phyloP scores from a whole-genome alignment of 2,888 invertebrate species.

The Drosophila borborema region DNA sequence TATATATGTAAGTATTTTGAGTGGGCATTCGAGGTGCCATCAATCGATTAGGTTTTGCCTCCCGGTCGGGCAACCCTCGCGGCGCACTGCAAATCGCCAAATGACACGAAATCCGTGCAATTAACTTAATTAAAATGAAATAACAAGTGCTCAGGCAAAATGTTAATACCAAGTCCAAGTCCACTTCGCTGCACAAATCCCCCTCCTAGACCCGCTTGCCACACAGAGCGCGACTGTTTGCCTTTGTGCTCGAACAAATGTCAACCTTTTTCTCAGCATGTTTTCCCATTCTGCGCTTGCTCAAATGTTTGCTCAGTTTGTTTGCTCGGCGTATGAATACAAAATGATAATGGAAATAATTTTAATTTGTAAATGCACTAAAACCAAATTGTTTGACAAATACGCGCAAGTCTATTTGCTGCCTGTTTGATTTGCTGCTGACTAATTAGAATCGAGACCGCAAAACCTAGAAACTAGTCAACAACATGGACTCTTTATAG shows the following conservation, averaged over 20 bases:
- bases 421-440: slow-evolving; percentile 55
- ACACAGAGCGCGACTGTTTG: slow-evolving; percentile 47
- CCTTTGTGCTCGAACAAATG: slow-evolving; percentile 71
- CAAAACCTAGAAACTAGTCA: neutral
- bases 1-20: slow-evolving; percentile 20
- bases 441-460: slow-evolving; percentile 44
- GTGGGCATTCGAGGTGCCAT: slow-evolving; percentile 60
- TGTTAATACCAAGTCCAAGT: slow-evolving; percentile 10
- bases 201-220: neutral
- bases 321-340: slow-evolving; percentile 45
- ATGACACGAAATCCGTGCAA: slow-evolving; percentile 80
- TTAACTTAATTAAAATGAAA: slow-evolving; percentile 85
- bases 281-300: neutral
- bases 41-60: slow-evolving; percentile 60
- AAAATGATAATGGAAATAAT: slow-evolving; percentile 66
- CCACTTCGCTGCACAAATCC: slow-evolving; percentile 1
- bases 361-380: slow-evolving; percentile 71
- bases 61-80: slow-evolving; percentile 45
- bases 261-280: slow-evolving; percentile 55
- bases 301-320: slow-evolving; percentile 46
- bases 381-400: slow-evolving; percentile 69
- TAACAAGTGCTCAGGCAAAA: slow-evolving; percentile 78
- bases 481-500: slow-evolving; percentile 1
- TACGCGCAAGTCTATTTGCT: slow-evolving; percentile 55
- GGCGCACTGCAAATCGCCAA: slow-evolving; percentile 48